Evolutionary conservation across 2,888 invertebrate species (phyloP).

Genomic region (Agrilus cyanescens): DNA sequence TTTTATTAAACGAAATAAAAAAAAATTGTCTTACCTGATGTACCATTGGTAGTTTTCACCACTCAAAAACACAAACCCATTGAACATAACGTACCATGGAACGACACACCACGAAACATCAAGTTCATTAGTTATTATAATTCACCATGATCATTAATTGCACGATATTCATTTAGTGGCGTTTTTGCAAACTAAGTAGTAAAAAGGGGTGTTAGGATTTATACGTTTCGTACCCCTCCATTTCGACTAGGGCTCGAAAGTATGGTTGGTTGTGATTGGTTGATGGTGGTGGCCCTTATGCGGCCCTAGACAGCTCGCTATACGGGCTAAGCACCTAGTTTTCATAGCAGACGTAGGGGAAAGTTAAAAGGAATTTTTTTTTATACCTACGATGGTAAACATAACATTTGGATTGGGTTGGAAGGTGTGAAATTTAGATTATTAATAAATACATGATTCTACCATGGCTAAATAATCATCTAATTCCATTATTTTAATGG

Average conservation of each 20-base stretch:
- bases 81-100: not conserved
- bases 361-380: no score
- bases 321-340: not conserved
- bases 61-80: no score
- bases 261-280: constrained; percentile 6
- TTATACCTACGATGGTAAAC: no score
- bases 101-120: not conserved
- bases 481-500: no score
- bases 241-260: constrained; percentile 7
- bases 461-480: no score
- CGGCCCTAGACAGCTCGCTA: not conserved
- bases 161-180: constrained; percentile 7
- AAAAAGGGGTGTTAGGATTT: constrained; percentile 27
- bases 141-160: not conserved
- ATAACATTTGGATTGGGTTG: no score
- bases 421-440: no score
- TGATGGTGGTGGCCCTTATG: not conserved
- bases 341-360: no score
- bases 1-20: no score
- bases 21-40: no score
- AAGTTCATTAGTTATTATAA: not conserved
- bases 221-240: constrained; percentile 26
- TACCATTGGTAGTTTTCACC: no score
- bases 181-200: constrained; percentile 22
- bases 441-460: no score